Evolutionary conservation across 2,888 invertebrate genomes (phyloP), one percentile per base, ranked within the genome.

Genomic region (Bellardia pandia): DNA sequence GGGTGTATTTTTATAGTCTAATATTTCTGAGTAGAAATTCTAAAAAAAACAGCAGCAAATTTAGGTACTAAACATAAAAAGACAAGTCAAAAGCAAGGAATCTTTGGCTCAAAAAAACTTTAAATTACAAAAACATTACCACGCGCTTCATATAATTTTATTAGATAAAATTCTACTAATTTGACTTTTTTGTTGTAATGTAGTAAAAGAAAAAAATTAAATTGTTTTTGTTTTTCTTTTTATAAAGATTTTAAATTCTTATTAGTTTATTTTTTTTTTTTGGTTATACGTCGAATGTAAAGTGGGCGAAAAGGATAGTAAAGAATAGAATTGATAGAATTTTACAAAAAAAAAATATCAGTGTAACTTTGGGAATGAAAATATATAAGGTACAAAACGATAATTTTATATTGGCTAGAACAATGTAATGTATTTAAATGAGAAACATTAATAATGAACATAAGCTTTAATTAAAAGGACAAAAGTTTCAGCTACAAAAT

Each of bases 61-160:
- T 58, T 68, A 8, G 23, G 9, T 6, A 16, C 23, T 14, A 66
- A 64, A 80, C 60, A 85, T 88, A 80, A 75, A 60, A 77, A 77
- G 45, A 37, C 33, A 81, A 58, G 37, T 56, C 42, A 11, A n/a
- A 16, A 42, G 62, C 76, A 69, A 42, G 62, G 80, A 69, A 80
- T 72, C 64, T 53, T 7, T 30, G 42, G 33, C 7, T n/a, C 37
- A 8, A 42, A 45, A 74, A 80, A 58, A 76, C 6, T 68, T 30
- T 58, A 66, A 85, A 76, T 66, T 37, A 62, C 76, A 53, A 64
- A 78, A 74, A 85, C 89, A 89, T 90, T 88, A 79, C 76, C 81
- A 72, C 75, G 89, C 90, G 92, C 91, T 90, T 91, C 91, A 92
- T 91, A 91, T 90, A 91, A 91, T 92, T 92, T 92, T 90, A 91